Conservation (phyloP, 2,888 invertebrate genomes). For the Melolontha melolontha region DNA sequence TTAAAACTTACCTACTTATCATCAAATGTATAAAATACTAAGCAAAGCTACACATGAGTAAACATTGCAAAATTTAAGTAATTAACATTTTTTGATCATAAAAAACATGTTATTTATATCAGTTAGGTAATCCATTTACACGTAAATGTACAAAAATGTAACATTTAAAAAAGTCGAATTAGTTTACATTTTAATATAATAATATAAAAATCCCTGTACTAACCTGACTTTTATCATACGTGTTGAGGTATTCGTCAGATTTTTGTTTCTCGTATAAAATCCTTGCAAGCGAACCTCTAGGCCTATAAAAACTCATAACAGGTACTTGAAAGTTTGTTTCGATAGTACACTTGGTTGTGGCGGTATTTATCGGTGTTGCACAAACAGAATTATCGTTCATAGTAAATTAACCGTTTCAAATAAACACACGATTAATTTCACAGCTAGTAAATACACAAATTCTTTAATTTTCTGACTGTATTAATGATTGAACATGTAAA, state of each 20-base stretch:
- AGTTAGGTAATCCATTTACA: no score
- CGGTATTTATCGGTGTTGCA: conserved; percentile 9
- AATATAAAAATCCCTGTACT: no score
- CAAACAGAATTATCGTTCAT: conserved; percentile 21
- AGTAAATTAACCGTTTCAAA: conserved; percentile 3
- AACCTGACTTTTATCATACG: conserved; percentile 78
- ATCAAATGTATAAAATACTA: no score
- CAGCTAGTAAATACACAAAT: neutral
- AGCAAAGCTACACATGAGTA: no score
- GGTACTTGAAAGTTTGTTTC: conserved; percentile 29
- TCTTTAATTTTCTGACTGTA: conserved; percentile 4
- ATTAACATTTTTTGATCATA: no score
- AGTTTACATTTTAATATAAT: no score
- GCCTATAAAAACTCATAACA: conserved; percentile 67
- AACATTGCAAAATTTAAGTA: no score
- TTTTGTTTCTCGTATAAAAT: conserved; percentile 79
- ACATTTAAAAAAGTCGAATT: no score
- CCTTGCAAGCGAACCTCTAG: conserved; percentile 78
- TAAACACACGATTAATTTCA: conserved; percentile 22
- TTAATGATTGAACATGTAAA: neutral
- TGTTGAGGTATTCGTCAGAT: conserved; percentile 75
- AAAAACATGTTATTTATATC: no score
- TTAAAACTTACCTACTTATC: no score
- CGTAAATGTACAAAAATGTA: no score
- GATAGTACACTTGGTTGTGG: conserved; percentile 13